Evolutionary conservation across 2,888 invertebrate species (phyloP).

Genomic region (Rhagium mordax): DNA sequence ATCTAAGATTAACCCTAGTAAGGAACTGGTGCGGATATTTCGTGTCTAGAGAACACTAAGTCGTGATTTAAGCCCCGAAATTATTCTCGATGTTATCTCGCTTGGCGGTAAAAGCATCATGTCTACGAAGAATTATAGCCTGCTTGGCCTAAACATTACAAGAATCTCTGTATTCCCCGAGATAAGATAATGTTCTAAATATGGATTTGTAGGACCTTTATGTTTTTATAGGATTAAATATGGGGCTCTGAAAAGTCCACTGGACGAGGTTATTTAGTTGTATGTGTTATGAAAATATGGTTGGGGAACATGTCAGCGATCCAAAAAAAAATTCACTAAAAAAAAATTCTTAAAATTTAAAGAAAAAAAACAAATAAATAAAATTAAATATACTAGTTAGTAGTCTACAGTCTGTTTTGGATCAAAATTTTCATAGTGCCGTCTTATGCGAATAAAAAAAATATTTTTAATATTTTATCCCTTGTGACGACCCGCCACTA

Average conservation of each 20-base stretch:
- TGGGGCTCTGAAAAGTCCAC: background rate
- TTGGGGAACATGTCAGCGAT: background rate
- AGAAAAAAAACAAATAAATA: no score
- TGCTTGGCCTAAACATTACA: slow-evolving; percentile 31
- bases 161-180: slow-evolving; percentile 23
- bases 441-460: no score
- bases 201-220: slow-evolving; percentile 14
- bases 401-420: no score
- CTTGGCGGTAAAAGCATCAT: slow-evolving; percentile 33
- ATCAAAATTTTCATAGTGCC: no score
- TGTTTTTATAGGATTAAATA: slow-evolving; percentile 14
- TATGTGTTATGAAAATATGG: background rate
- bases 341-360: no score
- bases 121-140: slow-evolving; percentile 31
- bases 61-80: slow-evolving; percentile 24
- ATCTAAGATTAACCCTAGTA: slow-evolving; percentile 23
- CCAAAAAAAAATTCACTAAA: no score
- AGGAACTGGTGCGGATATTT: slow-evolving; percentile 20
- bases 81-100: slow-evolving; percentile 33
- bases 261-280: background rate
- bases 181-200: slow-evolving; percentile 22
- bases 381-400: no score
- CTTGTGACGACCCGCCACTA: no score
- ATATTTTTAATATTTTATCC: no score
- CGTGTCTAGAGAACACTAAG: slow-evolving; percentile 29